A percentile compares a stretch with the other conserved stretches of the same genome.
Conservation (phyloP, 2,888 invertebrate genomes). For the Zygothrica quintamaculata region DNA sequence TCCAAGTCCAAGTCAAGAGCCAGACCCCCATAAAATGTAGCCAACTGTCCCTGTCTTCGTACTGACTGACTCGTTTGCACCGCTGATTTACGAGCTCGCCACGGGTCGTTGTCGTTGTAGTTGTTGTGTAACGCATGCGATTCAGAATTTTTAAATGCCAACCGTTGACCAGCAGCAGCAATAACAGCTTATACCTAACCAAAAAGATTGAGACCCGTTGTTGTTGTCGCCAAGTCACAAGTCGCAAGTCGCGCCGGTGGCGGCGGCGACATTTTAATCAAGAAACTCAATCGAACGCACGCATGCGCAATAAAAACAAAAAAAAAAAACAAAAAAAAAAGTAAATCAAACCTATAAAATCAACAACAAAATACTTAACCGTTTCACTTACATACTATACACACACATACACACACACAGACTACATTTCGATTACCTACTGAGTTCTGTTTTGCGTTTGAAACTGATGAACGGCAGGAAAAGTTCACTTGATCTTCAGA, state of each 20-base stretch:
- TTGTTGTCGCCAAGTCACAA: slow-evolving; percentile 64
- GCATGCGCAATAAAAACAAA: slow-evolving; percentile 81
- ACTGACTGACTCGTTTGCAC: slow-evolving; percentile 71
- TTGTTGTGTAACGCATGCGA: slow-evolving; percentile 81
- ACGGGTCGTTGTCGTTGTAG: slow-evolving; percentile 73
- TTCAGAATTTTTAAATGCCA: slow-evolving; percentile 78
- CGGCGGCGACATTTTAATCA: slow-evolving; percentile 79
- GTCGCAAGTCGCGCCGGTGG: slow-evolving; percentile 37
- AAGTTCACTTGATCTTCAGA: slow-evolving; percentile 65
- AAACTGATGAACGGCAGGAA: slow-evolving; percentile 39
- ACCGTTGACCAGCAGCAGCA: slow-evolving; percentile 64
- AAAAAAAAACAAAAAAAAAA: too few relatives aligned
- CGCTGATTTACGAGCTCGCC: slow-evolving; percentile 82
- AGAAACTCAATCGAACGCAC: slow-evolving; percentile 82
- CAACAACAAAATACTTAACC: slow-evolving; percentile 55
- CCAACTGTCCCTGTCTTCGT: slow-evolving; percentile 42
- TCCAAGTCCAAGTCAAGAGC: slow-evolving; percentile 2
- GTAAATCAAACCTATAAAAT: slow-evolving; percentile 68
- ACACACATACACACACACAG: slow-evolving; percentile 4
- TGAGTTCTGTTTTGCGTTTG: slow-evolving; percentile 36
- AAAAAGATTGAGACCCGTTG: slow-evolving; percentile 36
- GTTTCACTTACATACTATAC: slow-evolving; percentile 52
- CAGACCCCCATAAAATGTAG: slow-evolving; percentile 68
- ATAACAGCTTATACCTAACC: slow-evolving; percentile 14
- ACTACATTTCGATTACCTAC: slow-evolving; percentile 11